phyloP scores from a whole-genome alignment of 2,113 vertebrate genomes.

The Miniopterus natalensis region DNA sequence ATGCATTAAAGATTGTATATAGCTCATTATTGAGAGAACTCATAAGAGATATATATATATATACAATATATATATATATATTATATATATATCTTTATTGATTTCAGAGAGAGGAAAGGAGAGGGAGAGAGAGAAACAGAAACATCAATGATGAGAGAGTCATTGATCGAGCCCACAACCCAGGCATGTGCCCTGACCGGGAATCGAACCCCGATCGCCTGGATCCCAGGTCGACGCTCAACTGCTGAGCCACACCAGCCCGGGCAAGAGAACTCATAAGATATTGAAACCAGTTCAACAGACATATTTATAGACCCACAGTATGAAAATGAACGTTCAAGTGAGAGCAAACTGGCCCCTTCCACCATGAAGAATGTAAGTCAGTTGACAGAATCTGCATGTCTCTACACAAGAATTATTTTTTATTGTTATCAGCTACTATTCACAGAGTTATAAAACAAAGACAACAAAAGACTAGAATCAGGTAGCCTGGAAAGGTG shows the following conservation, averaged over 20 bases:
- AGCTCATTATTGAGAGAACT: neutral
- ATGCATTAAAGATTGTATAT: neutral
- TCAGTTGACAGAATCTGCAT: neutral
- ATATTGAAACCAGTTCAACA: neutral
- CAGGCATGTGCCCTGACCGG: no score
- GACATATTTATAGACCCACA: neutral
- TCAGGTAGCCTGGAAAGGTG: neutral
- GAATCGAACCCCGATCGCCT: no score
- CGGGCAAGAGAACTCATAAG: neutral
- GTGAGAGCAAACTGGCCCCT: neutral
- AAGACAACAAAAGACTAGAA: neutral
- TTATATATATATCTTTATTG: no score
- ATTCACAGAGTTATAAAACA: neutral
- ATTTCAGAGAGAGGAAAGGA: no score
- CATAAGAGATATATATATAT: neutral
- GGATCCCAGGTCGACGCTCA: no score
- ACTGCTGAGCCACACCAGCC: no score
- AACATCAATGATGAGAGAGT: no score
- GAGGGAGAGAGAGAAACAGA: no score
- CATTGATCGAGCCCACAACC: no score
- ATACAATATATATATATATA: no score
- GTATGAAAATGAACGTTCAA: neutral
- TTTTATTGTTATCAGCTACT: constrained; percentile 40
- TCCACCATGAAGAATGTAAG: neutral
- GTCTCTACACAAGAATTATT: constrained; percentile 22